phyloP scores from a whole-genome alignment of 1,140 invertebrate genomes.

The Drosophila takahashii region DNA sequence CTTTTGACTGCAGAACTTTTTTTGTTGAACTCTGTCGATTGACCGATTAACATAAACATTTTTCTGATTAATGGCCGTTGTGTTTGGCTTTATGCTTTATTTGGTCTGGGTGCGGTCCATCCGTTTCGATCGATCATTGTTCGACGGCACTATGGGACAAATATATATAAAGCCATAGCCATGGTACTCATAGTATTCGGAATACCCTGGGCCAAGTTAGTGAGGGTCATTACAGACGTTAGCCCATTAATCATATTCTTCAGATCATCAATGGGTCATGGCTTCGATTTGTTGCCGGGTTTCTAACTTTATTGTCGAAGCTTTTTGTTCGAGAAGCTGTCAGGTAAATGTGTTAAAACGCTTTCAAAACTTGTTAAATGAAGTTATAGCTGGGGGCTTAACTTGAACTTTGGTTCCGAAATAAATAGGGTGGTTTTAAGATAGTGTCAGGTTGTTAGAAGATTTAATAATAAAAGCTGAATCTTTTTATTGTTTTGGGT shows the following conservation, averaged over 20 bases:
- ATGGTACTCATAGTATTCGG: slow-evolving; percentile 6
- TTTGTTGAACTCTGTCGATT: slow-evolving; percentile 22
- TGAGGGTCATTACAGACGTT: slow-evolving; percentile 32
- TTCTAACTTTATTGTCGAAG: slow-evolving; percentile 23
- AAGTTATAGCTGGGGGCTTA: slow-evolving; percentile 21
- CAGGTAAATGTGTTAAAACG: slow-evolving; percentile 37
- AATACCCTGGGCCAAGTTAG: slow-evolving; percentile 22
- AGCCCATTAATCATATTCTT: slow-evolving; percentile 35
- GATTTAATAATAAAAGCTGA: slow-evolving; percentile 1
- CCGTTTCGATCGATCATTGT: slow-evolving; percentile 60
- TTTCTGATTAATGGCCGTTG: slow-evolving; percentile 38
- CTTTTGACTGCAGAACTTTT: slow-evolving; percentile 21
- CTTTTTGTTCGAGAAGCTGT: slow-evolving; percentile 12
- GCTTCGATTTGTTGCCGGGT: slow-evolving; percentile 34
- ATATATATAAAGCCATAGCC: slow-evolving; percentile 15
- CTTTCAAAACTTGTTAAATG: slow-evolving; percentile 34
- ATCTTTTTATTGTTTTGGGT: background rate
- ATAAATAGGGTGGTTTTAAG: slow-evolving; percentile 2
- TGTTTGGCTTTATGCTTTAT: slow-evolving; percentile 32
- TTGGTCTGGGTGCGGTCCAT: slow-evolving; percentile 44
- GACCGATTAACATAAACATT: slow-evolving; percentile 46
- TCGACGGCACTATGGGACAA: slow-evolving; percentile 45
- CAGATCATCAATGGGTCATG: slow-evolving; percentile 45
- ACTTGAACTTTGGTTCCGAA: slow-evolving; percentile 19
- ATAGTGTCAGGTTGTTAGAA: slow-evolving; percentile 2